Percentiles rank a stretch among this genome's conserved stretches.
phyloP scores from a whole-genome alignment of 2,797 vertebrate genomes.

The Thamnophis elegans region DNA sequence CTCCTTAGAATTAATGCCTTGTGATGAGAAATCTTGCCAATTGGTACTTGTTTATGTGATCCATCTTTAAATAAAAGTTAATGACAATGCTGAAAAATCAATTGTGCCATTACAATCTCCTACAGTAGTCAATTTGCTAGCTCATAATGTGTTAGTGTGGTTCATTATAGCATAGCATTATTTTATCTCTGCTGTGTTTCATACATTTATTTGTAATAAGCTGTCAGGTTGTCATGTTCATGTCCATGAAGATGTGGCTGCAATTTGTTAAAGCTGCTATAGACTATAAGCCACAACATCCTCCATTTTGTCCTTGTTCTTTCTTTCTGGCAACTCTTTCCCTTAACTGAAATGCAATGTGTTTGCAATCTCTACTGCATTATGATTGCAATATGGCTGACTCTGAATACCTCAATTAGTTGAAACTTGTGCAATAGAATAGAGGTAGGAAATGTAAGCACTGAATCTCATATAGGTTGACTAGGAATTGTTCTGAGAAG shows the following conservation, averaged over 20 bases:
- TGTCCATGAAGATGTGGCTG: background rate
- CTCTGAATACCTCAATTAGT: background rate
- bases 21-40: background rate
- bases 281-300: background rate
- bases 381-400: background rate
- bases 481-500: background rate
- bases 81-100: background rate
- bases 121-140: background rate
- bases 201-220: background rate
- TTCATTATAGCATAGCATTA: background rate
- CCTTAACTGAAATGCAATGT: background rate
- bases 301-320: background rate
- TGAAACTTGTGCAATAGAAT: background rate
- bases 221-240: background rate
- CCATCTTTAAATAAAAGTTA: background rate
- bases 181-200: background rate
- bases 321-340: background rate
- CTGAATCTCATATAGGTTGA: background rate
- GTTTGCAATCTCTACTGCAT: background rate
- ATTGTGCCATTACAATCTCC: background rate
- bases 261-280: background rate
- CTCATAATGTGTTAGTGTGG: background rate
- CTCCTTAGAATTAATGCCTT: slow-evolving; percentile 9
- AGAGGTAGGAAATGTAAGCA: background rate
- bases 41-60: background rate